Conservation (phyloP, 2,797 vertebrate genomes). For the Phyllotis vaccarum region DNA sequence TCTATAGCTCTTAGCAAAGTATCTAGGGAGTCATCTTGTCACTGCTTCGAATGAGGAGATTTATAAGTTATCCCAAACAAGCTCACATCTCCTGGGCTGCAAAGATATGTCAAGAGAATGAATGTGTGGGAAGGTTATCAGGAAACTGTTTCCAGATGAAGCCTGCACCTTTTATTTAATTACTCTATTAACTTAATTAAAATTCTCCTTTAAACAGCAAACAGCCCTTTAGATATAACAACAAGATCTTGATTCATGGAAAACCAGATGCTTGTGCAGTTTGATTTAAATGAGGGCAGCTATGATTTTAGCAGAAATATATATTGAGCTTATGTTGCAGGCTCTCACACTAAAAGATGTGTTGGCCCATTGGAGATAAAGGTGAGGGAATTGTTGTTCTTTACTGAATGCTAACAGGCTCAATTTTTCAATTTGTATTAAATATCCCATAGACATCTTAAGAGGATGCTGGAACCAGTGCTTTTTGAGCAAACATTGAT, state of each 20-base stretch:
- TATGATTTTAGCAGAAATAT: slow-evolving; percentile 64
- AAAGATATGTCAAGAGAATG: slow-evolving; percentile 59
- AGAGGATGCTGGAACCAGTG: slow-evolving; percentile 64
- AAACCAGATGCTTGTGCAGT: slow-evolving; percentile 39
- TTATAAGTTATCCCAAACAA: slow-evolving; percentile 62
- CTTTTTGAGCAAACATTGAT: slow-evolving; percentile 48
- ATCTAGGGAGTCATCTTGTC: slow-evolving; percentile 68
- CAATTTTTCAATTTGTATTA: slow-evolving; percentile 75
- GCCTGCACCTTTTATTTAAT: slow-evolving; percentile 72
- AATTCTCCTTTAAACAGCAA: slow-evolving; percentile 76
- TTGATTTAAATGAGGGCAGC: slow-evolving; percentile 71
- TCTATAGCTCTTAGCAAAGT: slow-evolving; percentile 76
- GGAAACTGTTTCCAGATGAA: slow-evolving; percentile 12
- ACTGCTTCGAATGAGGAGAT: slow-evolving; percentile 51
- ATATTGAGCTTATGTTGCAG: slow-evolving; percentile 59
- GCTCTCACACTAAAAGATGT: slow-evolving; percentile 70
- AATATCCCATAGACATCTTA: slow-evolving; percentile 69
- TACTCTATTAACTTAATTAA: slow-evolving; percentile 75
- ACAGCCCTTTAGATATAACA: slow-evolving; percentile 65
- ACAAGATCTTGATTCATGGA: slow-evolving; percentile 71
- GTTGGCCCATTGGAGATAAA: slow-evolving; percentile 67
- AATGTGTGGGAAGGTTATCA: slow-evolving; percentile 52
- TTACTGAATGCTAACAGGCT: slow-evolving; percentile 69
- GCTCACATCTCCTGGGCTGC: slow-evolving; percentile 59
- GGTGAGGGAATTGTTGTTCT: slow-evolving; percentile 62